Evolutionary conservation across 2,888 invertebrate species (phyloP), one percentile per base, ranked within the genome.

Genomic region (Acanthosepion pharaonis): DNA sequence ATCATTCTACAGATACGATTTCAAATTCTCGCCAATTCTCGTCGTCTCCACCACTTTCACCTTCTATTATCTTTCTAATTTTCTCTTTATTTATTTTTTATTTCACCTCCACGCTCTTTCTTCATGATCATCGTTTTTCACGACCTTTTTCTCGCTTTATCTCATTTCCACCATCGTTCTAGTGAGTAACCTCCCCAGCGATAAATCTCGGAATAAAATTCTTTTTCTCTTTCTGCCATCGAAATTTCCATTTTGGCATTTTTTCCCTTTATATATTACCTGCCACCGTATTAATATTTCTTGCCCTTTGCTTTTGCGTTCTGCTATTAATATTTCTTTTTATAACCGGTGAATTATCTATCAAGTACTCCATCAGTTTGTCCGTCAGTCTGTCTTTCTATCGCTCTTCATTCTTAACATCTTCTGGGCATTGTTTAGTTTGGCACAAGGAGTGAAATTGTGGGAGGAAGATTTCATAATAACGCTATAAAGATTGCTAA

Each of bases 21-120:
- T 78, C 78, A 78, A 78, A n/a, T 33, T 78, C 78, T 78, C 78
- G n/a, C 78, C 78, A 78, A 33, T 78, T 78, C 78, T 78, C 78
- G 18, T 33, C n/a, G 3, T 11, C 78, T 11, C 78, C 78, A 15
- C 5, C 78, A 4, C n/a, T 33, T 4, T 23, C 78, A 9, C 78
- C n/a, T n/a, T 78, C 78, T 78, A 78, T 78, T n/a, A 78, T 78
- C 78, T 78, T 78, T 78, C 78, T 78, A 78, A 78, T 78, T 78
- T n/a, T 78, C 78, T 33, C 18, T 78, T 78, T 78, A 78, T 78
- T n/a, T n/a, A 18, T 78, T 78, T 78, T 33, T 15, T n/a, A 78
- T 78, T 78, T 78, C 78, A 78, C n/a, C 78, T 78, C 78, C 11
- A 8, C 15, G 15, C 78, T 78, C n/a, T n/a, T 78, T 78, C n/a